These are phyloP conservation scores for Poeciliopsis occidentalis DNA, from an alignment of 2,113 vertebrate species.

Conservation along the genomic window DNA sequence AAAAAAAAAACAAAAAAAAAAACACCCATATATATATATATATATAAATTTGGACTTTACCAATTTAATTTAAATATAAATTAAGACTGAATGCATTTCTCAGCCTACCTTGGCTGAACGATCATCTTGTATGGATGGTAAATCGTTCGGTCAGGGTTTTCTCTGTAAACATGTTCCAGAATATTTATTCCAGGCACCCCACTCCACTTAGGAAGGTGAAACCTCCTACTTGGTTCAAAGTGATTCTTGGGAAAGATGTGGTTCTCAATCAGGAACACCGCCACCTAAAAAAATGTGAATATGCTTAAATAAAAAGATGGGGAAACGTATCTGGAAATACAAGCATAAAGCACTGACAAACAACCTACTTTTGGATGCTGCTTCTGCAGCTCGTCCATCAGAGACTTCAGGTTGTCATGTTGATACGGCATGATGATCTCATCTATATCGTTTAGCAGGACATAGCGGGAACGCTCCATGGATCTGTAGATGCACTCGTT, in stretches of 20 bases:
- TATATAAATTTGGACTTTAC: background rate
- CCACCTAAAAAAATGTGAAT: slow-evolving; percentile 10
- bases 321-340: background rate
- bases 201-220: slow-evolving; percentile 72
- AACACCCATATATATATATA: background rate
- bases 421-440: slow-evolving; percentile 82
- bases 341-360: background rate
- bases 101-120: slow-evolving; percentile 62
- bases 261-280: slow-evolving; percentile 79
- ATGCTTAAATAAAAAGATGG: background rate
- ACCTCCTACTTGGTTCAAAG: slow-evolving; percentile 52
- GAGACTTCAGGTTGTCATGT: slow-evolving; percentile 61
- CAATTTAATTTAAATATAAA: background rate
- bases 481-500: slow-evolving; percentile 79
- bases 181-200: slow-evolving; percentile 80
- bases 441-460: slow-evolving; percentile 82
- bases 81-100: background rate
- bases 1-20: background rate
- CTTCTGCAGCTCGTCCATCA: slow-evolving; percentile 70
- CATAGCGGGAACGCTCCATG: slow-evolving; percentile 73
- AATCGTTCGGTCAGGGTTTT: slow-evolving; percentile 17
- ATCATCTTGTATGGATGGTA: slow-evolving; percentile 72
- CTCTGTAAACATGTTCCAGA: slow-evolving; percentile 77
- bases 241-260: slow-evolving; percentile 74
- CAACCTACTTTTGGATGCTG: slow-evolving; percentile 58